Percentiles rank a stretch among this genome's conserved stretches.
Conservation (phyloP, 2,113 vertebrate genomes). For the Eudyptes chrysolophus region DNA sequence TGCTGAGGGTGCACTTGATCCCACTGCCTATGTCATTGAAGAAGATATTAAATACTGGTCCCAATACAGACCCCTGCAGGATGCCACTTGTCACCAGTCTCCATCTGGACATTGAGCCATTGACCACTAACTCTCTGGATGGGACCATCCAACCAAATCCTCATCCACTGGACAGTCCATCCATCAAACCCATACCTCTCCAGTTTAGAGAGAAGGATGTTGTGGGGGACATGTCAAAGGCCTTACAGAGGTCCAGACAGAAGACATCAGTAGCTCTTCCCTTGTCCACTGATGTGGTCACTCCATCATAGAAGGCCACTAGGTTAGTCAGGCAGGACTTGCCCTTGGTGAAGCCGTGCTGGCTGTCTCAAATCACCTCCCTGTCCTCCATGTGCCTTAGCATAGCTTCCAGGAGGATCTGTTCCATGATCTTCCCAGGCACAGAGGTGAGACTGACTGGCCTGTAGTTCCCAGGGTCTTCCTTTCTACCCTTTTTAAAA, state of each 20-base stretch:
- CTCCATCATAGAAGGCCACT: too few relatives aligned
- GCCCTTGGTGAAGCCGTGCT: too few relatives aligned
- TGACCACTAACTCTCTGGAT: background rate
- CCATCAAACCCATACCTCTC: background rate
- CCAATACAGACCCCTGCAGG: rapidly evolving
- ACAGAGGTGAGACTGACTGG: background rate
- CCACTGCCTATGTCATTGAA: background rate
- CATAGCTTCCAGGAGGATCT: too few relatives aligned
- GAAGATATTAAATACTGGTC: background rate
- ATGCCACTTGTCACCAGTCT: background rate
- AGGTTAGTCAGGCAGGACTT: too few relatives aligned
- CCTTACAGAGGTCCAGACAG: background rate
- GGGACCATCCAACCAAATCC: background rate
- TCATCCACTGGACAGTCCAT: background rate
- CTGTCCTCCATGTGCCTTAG: too few relatives aligned
- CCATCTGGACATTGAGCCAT: background rate
- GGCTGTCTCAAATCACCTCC: too few relatives aligned
- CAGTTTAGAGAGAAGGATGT: background rate
- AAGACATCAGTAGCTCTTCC: background rate
- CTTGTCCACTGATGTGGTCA: too few relatives aligned
- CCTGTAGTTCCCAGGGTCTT: background rate
- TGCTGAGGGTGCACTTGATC: background rate
- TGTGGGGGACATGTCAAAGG: background rate
- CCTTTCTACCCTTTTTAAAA: background rate
- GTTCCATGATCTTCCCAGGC: too few relatives aligned